A percentile compares a stretch with the other conserved stretches of the same genome.
These are phyloP conservation scores for Labeo catla DNA, from an alignment of 2,113 vertebrate species.

Conservation along the genomic window DNA sequence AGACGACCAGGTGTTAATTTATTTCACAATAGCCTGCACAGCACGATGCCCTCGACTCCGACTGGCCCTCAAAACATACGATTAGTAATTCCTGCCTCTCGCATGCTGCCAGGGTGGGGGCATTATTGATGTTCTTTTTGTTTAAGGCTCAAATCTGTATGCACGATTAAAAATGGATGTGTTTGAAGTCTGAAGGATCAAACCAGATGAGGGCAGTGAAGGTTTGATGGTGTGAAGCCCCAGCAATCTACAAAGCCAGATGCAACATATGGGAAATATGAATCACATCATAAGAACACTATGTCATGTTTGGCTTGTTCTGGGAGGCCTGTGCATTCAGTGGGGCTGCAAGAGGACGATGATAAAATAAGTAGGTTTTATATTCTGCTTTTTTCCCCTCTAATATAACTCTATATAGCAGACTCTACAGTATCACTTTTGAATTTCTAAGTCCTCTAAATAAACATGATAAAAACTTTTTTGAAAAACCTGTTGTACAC, in stretches of 20 bases:
- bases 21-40: conserved; percentile 37
- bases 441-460: too few species aligned
- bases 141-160: conserved; percentile 54
- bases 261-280: neutral
- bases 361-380: too few species aligned
- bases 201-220: conserved; percentile 22
- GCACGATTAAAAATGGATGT: conserved; percentile 36
- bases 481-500: too few species aligned
- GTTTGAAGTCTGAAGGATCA: conserved; percentile 48
- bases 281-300: neutral
- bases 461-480: too few species aligned
- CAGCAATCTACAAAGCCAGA: neutral
- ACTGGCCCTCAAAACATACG: neutral
- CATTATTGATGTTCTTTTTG: conserved; percentile 55
- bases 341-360: neutral
- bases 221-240: conserved; percentile 1
- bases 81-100: conserved; percentile 24
- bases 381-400: too few species aligned
- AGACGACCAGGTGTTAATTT: conserved; percentile 50
- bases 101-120: neutral
- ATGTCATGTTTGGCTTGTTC: neutral
- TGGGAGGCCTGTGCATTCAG: neutral
- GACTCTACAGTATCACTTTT: too few species aligned
- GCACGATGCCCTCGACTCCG: conserved; percentile 10
- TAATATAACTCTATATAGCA: too few species aligned